Evolutionary conservation across 1,140 invertebrate genomes (phyloP), one percentile per base, ranked within the genome.

Genomic region (Rhyzopertha dominica): DNA sequence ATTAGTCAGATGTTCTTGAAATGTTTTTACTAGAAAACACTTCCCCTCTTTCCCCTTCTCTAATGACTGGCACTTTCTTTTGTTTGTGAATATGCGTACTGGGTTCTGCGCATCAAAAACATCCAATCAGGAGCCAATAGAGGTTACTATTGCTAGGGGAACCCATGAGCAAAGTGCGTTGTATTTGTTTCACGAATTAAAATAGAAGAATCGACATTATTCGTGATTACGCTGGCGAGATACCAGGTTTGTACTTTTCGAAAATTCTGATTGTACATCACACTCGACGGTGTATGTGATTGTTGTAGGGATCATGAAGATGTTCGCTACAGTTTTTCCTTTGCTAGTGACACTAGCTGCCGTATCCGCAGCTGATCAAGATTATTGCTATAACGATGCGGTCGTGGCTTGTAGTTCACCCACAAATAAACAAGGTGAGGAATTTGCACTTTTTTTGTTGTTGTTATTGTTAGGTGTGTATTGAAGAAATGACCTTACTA

Each of bases 321-420:
- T 70, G 25, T 62, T 78, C 23, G 67, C n/a, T n/a, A n/a, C 68
- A 44, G 44, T 75, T 50, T 57, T 79, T 38, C 58, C 71, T 25
- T 39, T 74, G 38, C 64, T 81, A 49, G 63, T 68, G 43, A 59
- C 72, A 54, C 59, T 79, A 17, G 44, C 78, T 32, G 71, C 70
- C 36, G 63, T 76, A 16, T 65, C 66, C 3, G 54, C 62, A 25
- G 70, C 71, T 12, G 63, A 67, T 8, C 71, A 72, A 3, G 76
- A 83, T 24, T 70, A 62, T 28, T 86, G 83, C 61, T 84, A 79
- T 58, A 71, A 70, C 12, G 74, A 79, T 51, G 74, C 80, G 2
- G 64, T 73, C 8, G 58, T 58, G 26, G 75, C 76, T 35, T 85
- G 83, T 53, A 71, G 66, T 25, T 52, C 65, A 3, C 63, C 47